phyloP scores from a whole-genome alignment of 2,113 vertebrate species.

The Sarotherodon lohbergeri region DNA sequence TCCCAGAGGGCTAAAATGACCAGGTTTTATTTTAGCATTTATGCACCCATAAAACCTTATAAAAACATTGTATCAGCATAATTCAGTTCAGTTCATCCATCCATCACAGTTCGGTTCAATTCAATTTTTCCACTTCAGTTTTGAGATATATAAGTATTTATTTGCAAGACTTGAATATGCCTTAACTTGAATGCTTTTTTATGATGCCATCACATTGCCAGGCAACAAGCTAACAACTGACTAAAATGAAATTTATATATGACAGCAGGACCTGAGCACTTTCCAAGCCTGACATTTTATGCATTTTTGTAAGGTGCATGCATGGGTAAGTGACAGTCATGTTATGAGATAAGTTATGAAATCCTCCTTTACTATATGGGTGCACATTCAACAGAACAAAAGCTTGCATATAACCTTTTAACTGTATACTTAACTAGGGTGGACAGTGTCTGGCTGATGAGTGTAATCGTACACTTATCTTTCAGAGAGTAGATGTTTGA shows the following conservation, averaged over 20 bases:
- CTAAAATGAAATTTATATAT: neutral
- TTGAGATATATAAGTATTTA: neutral
- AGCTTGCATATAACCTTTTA: neutral
- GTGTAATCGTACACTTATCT: neutral
- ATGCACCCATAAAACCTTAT: neutral
- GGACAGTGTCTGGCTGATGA: neutral
- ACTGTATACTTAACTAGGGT: neutral
- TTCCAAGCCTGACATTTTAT: neutral
- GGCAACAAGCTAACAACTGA: neutral
- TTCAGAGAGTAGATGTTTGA: neutral
- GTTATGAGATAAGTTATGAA: neutral
- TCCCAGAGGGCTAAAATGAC: neutral
- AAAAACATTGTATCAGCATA: neutral
- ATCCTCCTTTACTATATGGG: neutral
- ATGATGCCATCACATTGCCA: neutral
- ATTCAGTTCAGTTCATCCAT: neutral
- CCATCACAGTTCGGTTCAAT: neutral
- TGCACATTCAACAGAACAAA: neutral
- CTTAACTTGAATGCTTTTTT: neutral
- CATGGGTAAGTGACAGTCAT: neutral
- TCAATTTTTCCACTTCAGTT: neutral
- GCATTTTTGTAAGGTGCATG: neutral
- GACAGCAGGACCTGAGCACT: neutral
- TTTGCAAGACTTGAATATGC: neutral
- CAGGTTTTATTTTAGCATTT: neutral